These are phyloP conservation scores for Peromyscus eremicus DNA, from an alignment of 2,797 vertebrate species.

Conservation along the genomic window DNA sequence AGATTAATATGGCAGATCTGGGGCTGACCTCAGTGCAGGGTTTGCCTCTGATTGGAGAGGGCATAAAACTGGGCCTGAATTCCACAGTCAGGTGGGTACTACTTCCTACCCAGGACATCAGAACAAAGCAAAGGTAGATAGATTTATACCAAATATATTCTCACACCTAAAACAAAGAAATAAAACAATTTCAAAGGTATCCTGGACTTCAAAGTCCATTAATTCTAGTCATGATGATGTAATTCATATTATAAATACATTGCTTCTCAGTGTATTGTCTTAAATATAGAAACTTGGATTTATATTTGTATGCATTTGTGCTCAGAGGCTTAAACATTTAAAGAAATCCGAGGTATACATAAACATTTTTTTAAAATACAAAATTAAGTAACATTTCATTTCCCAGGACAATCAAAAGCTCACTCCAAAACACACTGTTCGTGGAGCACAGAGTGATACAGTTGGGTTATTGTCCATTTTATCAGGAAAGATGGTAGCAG, in stretches of 20 bases:
- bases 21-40: slow-evolving; percentile 11
- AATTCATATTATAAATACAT: neutral
- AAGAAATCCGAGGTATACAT: neutral
- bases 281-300: neutral
- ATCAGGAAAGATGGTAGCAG: neutral
- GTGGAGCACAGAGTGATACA: neutral
- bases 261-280: neutral
- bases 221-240: neutral
- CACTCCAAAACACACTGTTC: neutral
- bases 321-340: neutral
- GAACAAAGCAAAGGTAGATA: neutral
- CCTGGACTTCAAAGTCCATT: neutral
- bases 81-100: neutral
- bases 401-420: neutral
- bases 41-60: slow-evolving; percentile 15
- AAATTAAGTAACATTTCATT: neutral
- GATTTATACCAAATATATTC: neutral
- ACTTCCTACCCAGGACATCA: neutral
- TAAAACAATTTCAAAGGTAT: neutral
- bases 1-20: slow-evolving; percentile 56
- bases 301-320: neutral
- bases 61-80: slow-evolving; percentile 34
- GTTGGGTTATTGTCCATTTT: neutral
- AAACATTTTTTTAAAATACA: slow-evolving; percentile 24
- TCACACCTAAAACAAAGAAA: neutral